phyloP scores from a whole-genome alignment of 92 coral and sea anemone species.

The Epizoanthus ramosus region DNA sequence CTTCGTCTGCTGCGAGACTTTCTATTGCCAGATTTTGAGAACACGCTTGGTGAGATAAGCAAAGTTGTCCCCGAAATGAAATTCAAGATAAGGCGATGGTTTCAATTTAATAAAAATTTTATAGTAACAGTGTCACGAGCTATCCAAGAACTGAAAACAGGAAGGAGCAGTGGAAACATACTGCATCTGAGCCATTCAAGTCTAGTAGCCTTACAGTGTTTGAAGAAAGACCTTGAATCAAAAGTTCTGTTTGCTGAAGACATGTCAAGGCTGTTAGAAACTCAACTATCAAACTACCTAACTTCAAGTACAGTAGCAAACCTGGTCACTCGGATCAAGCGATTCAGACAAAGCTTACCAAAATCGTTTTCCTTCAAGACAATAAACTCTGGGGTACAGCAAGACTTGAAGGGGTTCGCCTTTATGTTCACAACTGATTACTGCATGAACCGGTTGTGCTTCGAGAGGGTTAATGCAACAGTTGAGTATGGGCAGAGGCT shows the following conservation, averaged over 20 bases:
- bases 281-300: neutral
- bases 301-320: neutral
- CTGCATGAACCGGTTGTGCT: conserved; percentile 11
- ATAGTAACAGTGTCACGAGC: neutral
- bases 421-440: conserved; percentile 17
- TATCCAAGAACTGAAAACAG: neutral
- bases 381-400: neutral
- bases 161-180: neutral
- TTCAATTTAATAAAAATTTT: neutral
- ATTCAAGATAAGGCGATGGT: neutral
- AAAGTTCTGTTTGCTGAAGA: conserved; percentile 14
- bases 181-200: neutral
- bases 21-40: neutral
- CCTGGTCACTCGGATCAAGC: neutral
- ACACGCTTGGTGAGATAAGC: neutral
- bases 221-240: conserved; percentile 16
- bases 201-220: neutral
- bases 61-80: neutral
- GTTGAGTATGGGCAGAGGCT: neutral
- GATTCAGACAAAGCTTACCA: neutral
- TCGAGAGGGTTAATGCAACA: conserved; percentile 7
- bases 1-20: neutral
- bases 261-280: neutral
- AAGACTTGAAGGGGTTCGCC: conserved; percentile 5
- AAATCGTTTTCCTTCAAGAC: neutral